These are phyloP conservation scores for Natrix natrix DNA, from an alignment of 2,797 vertebrate genomes.

Conservation along the genomic window DNA sequence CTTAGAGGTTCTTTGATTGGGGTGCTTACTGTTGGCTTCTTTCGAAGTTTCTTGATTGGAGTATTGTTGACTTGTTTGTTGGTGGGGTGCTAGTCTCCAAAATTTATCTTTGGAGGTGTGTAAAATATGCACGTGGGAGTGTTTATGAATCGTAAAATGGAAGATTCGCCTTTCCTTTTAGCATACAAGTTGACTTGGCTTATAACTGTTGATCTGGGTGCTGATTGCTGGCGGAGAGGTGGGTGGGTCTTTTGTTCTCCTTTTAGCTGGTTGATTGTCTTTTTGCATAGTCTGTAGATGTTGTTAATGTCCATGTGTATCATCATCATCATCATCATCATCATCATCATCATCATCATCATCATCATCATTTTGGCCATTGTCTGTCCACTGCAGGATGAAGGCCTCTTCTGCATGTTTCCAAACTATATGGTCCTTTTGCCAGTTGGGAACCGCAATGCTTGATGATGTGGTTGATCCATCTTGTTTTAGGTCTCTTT, in stretches of 20 bases:
- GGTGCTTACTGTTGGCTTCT: neutral
- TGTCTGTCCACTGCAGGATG: neutral
- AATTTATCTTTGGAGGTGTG: neutral
- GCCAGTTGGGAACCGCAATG: neutral
- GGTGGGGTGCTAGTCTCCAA: neutral
- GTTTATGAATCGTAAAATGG: neutral
- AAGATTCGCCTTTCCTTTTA: neutral
- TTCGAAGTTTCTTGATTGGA: neutral
- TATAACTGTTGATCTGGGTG: neutral
- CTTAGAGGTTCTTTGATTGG: neutral
- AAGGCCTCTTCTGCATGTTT: neutral
- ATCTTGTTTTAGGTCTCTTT: neutral
- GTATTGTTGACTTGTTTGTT: neutral
- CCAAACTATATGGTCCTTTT: neutral
- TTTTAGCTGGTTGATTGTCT: neutral
- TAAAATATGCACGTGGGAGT: neutral
- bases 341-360: too few relatives aligned
- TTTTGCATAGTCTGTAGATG: neutral
- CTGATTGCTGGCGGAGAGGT: neutral
- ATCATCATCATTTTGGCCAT: neutral
- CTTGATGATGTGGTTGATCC: neutral
- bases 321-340: neutral
- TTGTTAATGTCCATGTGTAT: neutral
- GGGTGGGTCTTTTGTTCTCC: neutral
- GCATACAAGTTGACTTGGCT: neutral